A percentile compares a stretch with the other conserved stretches of the same genome.
Conservation (phyloP, 2,113 vertebrate species). For the Macquaria ambigua region DNA sequence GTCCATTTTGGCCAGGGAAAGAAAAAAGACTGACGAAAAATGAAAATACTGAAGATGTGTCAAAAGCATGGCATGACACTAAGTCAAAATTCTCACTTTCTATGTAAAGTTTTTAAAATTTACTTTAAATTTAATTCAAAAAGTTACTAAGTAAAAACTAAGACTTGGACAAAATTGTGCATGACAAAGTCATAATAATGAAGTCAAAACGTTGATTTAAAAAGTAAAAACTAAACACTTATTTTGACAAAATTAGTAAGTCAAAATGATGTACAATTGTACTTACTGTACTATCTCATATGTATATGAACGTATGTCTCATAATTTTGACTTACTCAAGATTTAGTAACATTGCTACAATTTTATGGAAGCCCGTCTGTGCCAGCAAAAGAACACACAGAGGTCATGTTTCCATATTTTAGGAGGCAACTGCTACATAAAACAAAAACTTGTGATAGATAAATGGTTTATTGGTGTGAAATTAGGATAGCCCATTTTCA, state of each 20-base stretch:
- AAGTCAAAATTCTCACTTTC: not conserved
- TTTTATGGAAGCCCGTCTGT: not conserved
- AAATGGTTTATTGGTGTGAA: not conserved
- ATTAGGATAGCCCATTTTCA: not conserved
- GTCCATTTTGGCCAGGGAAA: not conserved
- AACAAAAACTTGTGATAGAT: not conserved
- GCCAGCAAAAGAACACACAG: not conserved
- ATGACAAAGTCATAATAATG: too few relatives aligned
- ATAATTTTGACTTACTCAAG: not conserved
- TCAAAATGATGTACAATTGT: not conserved
- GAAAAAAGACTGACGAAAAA: not conserved
- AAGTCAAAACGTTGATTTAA: too few relatives aligned
- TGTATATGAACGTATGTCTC: not conserved
- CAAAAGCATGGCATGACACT: not conserved
- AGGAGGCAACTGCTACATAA: not conserved
- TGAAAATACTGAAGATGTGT: not conserved
- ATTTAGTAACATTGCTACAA: not conserved
- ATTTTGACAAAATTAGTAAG: not conserved
- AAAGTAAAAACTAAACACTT: not conserved
- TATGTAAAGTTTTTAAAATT: not conserved
- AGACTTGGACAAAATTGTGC: not conserved
- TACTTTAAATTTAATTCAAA: not conserved
- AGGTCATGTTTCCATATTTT: not conserved
- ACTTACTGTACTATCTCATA: not conserved
- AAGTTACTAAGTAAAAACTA: not conserved